phyloP scores from a whole-genome alignment of 2,113 vertebrate genomes.

The Calypte anna region DNA sequence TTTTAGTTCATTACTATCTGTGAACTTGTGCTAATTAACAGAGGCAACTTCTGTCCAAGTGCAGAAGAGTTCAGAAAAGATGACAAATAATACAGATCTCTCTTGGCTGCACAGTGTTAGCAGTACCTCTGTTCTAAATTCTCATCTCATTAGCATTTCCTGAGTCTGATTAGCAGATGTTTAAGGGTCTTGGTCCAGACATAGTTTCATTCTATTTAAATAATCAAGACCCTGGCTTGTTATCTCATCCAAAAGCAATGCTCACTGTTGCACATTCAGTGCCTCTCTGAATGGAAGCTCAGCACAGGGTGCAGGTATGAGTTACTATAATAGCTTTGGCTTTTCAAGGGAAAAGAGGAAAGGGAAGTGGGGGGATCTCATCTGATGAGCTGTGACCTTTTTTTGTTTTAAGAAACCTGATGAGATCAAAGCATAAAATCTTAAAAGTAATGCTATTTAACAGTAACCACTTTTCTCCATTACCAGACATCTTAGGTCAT shows the following conservation, averaged over 20 bases:
- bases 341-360: background rate
- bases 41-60: background rate
- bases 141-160: conserved; percentile 16
- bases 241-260: background rate
- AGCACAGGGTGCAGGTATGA: background rate
- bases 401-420: background rate
- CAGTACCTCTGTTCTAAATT: background rate
- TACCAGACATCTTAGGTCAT: background rate
- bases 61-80: background rate
- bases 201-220: background rate
- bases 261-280: background rate
- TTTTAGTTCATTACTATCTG: background rate
- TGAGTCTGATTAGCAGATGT: background rate
- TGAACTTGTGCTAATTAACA: background rate
- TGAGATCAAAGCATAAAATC: background rate
- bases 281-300: background rate
- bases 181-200: background rate
- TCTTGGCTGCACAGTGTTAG: background rate
- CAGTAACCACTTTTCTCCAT: background rate
- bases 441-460: background rate
- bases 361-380: background rate
- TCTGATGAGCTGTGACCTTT: background rate
- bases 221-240: background rate
- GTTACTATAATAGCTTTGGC: background rate
- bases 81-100: background rate